phyloP scores from a whole-genome alignment of 1,140 invertebrate genomes.

The Lepidostoma basale region DNA sequence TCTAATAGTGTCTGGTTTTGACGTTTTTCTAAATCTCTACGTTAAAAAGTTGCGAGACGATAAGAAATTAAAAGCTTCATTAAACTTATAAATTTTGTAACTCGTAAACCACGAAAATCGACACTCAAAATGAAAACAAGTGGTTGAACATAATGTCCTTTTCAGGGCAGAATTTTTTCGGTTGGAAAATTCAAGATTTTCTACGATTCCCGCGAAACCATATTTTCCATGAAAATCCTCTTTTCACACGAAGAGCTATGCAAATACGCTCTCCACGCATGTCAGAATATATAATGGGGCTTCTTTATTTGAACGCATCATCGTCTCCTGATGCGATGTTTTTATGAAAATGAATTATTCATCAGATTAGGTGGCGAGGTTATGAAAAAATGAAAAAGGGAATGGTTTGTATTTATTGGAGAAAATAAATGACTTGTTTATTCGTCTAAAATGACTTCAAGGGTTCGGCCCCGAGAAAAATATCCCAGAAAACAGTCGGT shows the following conservation, averaged over 20 bases:
- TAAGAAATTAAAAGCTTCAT: too few relatives aligned
- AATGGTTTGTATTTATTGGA: slow-evolving; percentile 30
- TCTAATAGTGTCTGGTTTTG: too few relatives aligned
- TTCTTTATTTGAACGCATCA: slow-evolving; percentile 45
- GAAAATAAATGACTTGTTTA: slow-evolving; percentile 45
- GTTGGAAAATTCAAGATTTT: slow-evolving; percentile 40
- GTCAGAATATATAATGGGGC: slow-evolving; percentile 43
- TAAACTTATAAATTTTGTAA: too few relatives aligned
- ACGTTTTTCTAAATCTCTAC: too few relatives aligned
- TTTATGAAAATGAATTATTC: slow-evolving; percentile 45
- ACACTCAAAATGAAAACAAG: slow-evolving; percentile 4
- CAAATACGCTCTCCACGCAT: slow-evolving; percentile 43
- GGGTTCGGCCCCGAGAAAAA: neutral
- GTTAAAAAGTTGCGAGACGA: too few relatives aligned
- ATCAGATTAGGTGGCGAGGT: slow-evolving; percentile 37
- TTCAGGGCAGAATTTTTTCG: slow-evolving; percentile 6
- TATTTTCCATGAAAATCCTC: slow-evolving; percentile 30
- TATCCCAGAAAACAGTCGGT: slow-evolving; percentile 1
- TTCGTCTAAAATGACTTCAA: slow-evolving; percentile 42
- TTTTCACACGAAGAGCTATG: slow-evolving; percentile 42
- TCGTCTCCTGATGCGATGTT: slow-evolving; percentile 41
- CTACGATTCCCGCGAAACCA: slow-evolving; percentile 9
- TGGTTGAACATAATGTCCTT: slow-evolving; percentile 16
- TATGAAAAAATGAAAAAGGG: neutral
- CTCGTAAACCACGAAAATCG: neutral